Evolutionary conservation across 2,888 invertebrate species (phyloP).

Genomic region (Cerceris ruficornis): DNA sequence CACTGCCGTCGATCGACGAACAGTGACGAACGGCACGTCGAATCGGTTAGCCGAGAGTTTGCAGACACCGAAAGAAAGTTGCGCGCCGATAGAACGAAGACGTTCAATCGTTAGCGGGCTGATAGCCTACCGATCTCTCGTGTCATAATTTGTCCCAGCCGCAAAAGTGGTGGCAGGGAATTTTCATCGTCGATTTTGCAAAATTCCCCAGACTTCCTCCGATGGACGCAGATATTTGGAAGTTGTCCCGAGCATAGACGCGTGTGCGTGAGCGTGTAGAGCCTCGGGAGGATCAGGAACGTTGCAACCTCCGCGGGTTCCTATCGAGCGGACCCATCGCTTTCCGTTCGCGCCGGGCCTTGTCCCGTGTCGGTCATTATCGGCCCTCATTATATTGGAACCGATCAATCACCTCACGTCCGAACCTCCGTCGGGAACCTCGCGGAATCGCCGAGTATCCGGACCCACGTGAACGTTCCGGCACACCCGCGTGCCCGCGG

Average conservation of each 20-base stretch:
- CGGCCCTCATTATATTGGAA: slow-evolving; percentile 80
- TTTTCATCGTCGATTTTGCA: no score
- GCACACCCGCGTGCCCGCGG: slow-evolving; percentile 58
- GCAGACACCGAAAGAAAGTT: no score
- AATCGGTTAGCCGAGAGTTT: no score
- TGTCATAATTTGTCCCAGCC: no score
- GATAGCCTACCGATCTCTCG: no score
- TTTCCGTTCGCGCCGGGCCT: slow-evolving; percentile 75
- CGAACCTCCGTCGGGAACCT: slow-evolving; percentile 64
- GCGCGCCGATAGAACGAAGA: no score
- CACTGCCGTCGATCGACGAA: no score
- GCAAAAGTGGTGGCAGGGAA: no score
- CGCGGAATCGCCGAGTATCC: slow-evolving; percentile 57
- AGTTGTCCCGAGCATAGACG: background rate
- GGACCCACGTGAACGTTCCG: slow-evolving; percentile 66
- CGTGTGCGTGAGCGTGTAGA: slow-evolving; percentile 29
- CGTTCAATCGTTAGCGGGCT: no score
- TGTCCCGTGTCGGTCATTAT: slow-evolving; percentile 80
- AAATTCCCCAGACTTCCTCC: no score
- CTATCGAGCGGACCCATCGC: slow-evolving; percentile 76
- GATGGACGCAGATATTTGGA: no score
- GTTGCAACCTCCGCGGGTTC: slow-evolving; percentile 52
- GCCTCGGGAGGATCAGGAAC: slow-evolving; percentile 38
- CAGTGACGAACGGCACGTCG: no score
- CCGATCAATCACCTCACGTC: slow-evolving; percentile 79